Percentiles rank a stretch among this genome's conserved stretches.
phyloP scores from a whole-genome alignment of 2,888 invertebrate genomes.

The Xylota sylvarum region DNA sequence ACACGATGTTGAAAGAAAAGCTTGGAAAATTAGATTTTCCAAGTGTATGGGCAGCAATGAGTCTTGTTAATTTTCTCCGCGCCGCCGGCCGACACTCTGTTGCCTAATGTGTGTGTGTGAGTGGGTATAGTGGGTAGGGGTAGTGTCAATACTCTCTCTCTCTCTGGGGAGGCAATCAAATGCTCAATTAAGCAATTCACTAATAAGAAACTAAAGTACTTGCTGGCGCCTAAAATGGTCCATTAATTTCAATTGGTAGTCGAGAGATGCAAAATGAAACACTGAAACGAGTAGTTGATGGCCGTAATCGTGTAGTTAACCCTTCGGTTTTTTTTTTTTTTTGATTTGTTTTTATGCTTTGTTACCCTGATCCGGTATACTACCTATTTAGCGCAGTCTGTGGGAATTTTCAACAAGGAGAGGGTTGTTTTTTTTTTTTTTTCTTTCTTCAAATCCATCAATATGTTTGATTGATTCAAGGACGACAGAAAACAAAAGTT shows the following conservation, averaged over 20 bases:
- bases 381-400: slow-evolving; percentile 1
- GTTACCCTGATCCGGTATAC: neutral
- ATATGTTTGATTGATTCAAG: slow-evolving; percentile 37
- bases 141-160: neutral
- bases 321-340: slow-evolving; percentile 4
- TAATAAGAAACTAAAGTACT: slow-evolving; percentile 52
- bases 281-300: neutral
- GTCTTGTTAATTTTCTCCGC: slow-evolving; percentile 37
- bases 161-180: slow-evolving; percentile 54
- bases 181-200: slow-evolving; percentile 67
- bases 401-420: neutral
- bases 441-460: slow-evolving; percentile 10
- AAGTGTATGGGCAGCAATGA: slow-evolving; percentile 24
- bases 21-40: slow-evolving; percentile 39
- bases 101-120: slow-evolving; percentile 2
- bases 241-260: slow-evolving; percentile 62
- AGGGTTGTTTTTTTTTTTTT: slow-evolving; percentile 26
- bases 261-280: slow-evolving; percentile 1
- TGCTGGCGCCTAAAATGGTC: slow-evolving; percentile 49
- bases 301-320: too few relatives aligned
- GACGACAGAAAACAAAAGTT: slow-evolving; percentile 19
- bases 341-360: neutral
- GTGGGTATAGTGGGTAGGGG: neutral
- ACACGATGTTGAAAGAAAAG: slow-evolving; percentile 2
- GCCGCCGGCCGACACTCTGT: slow-evolving; percentile 9